A percentile compares a stretch with the other conserved stretches of the same genome.
phyloP scores from a whole-genome alignment of 1,140 invertebrate genomes.

The Ips nitidus region DNA sequence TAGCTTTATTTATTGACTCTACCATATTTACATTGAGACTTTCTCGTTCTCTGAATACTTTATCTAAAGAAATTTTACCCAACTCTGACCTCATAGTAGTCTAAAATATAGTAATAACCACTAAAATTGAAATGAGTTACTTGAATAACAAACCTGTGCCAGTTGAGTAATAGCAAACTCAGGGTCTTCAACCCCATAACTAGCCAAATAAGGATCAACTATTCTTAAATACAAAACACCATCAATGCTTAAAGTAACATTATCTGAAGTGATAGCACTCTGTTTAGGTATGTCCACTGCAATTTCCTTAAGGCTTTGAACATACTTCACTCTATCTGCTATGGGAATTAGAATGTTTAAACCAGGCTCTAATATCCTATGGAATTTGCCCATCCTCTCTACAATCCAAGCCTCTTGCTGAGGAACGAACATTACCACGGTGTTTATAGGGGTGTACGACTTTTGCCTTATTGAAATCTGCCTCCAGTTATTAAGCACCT shows the following conservation, averaged over 20 bases:
- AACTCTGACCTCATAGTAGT: conserved; percentile 99
- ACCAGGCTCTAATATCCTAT: conserved; percentile 90
- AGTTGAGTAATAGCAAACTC: conserved; percentile 99
- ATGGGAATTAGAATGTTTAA: conserved; percentile 92
- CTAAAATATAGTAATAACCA: conserved; percentile 36
- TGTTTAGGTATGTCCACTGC: conserved; percentile 99
- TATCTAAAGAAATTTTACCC: conserved; percentile 97
- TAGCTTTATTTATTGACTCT: conserved; percentile 96
- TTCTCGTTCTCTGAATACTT: conserved; percentile 96
- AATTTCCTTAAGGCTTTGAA: conserved; percentile 98
- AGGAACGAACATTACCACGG: conserved; percentile 95
- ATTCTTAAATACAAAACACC: conserved; percentile 96
- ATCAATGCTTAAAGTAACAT: conserved; percentile 95
- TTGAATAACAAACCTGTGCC: conserved; percentile 65
- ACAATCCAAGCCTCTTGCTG: conserved; percentile 99
- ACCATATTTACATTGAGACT: conserved; percentile 95
- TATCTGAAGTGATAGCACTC: conserved; percentile 96
- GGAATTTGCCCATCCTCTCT: conserved; percentile 97
- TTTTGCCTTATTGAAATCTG: conserved; percentile 57
- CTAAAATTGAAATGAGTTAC: not conserved
- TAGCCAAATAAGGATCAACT: conserved; percentile 89
- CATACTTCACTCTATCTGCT: conserved; percentile 94
- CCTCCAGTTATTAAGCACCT: conserved; percentile 19
- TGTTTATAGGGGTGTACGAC: conserved; percentile 82
- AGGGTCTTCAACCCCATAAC: conserved; percentile 98